Conservation (phyloP, 2,888 invertebrate genomes). For the Yponomeuta plumbellus region DNA sequence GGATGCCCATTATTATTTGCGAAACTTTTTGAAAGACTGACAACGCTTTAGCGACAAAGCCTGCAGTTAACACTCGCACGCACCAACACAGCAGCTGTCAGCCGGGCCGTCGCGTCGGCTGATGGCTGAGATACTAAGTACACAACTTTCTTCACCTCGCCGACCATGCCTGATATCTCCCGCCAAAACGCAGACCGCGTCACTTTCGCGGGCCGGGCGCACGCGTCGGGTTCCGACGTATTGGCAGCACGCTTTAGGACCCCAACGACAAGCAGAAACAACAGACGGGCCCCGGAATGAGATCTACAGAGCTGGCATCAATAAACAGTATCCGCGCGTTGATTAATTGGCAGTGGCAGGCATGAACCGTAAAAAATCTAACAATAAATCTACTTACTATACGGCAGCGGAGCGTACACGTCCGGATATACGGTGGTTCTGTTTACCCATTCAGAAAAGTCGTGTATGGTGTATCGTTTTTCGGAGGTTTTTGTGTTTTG, state of each 20-base stretch:
- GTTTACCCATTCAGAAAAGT: slow-evolving; percentile 59
- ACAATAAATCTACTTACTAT: slow-evolving; percentile 79
- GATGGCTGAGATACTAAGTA: slow-evolving; percentile 2
- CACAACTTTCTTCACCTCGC: slow-evolving; percentile 40
- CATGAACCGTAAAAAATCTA: slow-evolving; percentile 2
- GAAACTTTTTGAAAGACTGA: slow-evolving; percentile 13
- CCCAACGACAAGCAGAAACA: background rate
- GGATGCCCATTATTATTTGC: slow-evolving; percentile 51
- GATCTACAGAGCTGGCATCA: background rate
- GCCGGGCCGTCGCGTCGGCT: background rate
- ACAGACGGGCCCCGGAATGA: background rate
- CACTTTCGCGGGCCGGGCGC: slow-evolving; percentile 7
- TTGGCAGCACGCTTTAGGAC: background rate
- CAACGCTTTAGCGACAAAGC: slow-evolving; percentile 12
- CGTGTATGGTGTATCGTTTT: slow-evolving; percentile 59
- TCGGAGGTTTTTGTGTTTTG: slow-evolving; percentile 30
- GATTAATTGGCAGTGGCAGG: background rate
- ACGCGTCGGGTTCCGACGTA: background rate
- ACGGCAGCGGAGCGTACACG: slow-evolving; percentile 84
- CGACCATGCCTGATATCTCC: slow-evolving; percentile 36
- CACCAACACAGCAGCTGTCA: slow-evolving; percentile 3
- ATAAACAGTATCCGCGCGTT: background rate
- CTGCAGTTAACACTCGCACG: slow-evolving; percentile 21
- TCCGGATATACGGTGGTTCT: slow-evolving; percentile 79
- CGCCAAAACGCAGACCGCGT: slow-evolving; percentile 37